Evolutionary conservation across 2,888 invertebrate genomes (phyloP).

Genomic region (Loripinus fragilis): DNA sequence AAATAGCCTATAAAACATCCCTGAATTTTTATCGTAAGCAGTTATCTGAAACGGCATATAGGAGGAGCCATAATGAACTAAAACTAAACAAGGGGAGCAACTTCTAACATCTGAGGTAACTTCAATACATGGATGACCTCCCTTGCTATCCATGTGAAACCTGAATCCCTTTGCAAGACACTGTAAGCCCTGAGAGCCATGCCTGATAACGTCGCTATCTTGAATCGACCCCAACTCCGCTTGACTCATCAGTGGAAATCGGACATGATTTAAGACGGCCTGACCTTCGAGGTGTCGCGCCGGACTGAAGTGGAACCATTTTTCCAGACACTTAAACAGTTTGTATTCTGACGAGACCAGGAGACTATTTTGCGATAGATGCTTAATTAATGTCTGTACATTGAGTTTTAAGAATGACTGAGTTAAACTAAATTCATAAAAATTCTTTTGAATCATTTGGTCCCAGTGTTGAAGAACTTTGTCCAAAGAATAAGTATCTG

Average conservation of each 20-base stretch:
- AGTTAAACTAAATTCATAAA: slow-evolving; percentile 78
- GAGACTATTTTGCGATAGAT: slow-evolving; percentile 74
- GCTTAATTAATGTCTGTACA: slow-evolving; percentile 70
- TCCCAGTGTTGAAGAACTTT: slow-evolving; percentile 78
- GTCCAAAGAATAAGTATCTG: slow-evolving; percentile 80
- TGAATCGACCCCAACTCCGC: slow-evolving; percentile 72
- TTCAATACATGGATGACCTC: slow-evolving; percentile 77
- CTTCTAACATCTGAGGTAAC: slow-evolving; percentile 70
- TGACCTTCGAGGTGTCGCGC: slow-evolving; percentile 67
- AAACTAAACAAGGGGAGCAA: slow-evolving; percentile 70
- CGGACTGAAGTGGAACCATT: slow-evolving; percentile 77
- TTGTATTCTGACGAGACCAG: slow-evolving; percentile 75
- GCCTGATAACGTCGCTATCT: slow-evolving; percentile 74
- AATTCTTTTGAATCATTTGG: slow-evolving; percentile 78
- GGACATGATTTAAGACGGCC: slow-evolving; percentile 74
- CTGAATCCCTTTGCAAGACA: slow-evolving; percentile 74
- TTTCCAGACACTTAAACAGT: slow-evolving; percentile 76
- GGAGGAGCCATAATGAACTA: slow-evolving; percentile 79
- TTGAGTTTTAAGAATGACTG: slow-evolving; percentile 78
- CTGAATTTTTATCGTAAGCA: slow-evolving; percentile 74
- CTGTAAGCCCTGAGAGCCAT: slow-evolving; percentile 69
- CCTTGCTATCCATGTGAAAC: slow-evolving; percentile 75
- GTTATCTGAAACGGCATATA: slow-evolving; percentile 82
- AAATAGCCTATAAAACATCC: slow-evolving; percentile 78
- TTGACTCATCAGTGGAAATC: slow-evolving; percentile 81